phyloP scores from a whole-genome alignment of 2,113 vertebrate species.

The Leptodactylus fuscus region DNA sequence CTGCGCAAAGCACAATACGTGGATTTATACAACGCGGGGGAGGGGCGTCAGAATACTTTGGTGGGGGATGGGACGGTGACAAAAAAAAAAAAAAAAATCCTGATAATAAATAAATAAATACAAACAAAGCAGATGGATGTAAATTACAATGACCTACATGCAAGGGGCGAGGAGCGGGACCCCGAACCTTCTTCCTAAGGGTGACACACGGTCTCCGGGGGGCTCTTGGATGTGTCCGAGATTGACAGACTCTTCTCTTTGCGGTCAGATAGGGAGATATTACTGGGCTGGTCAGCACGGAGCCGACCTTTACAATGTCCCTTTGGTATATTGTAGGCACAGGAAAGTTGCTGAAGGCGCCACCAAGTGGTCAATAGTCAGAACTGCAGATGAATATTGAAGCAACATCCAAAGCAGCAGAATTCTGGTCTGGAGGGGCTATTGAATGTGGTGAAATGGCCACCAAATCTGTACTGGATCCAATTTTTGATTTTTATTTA shows the following conservation, averaged over 20 bases:
- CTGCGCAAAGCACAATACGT: conserved; percentile 53
- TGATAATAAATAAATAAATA: conserved; percentile 59
- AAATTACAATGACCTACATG: conserved; percentile 49
- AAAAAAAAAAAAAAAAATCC: conserved; percentile 20
- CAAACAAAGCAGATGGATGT: conserved; percentile 44
- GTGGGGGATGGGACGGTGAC: background rate
- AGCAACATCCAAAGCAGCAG: background rate
- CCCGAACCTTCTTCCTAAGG: background rate
- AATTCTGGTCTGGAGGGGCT: background rate
- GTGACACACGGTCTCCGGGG: background rate
- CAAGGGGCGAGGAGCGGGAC: background rate
- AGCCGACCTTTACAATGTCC: background rate
- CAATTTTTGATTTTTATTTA: background rate
- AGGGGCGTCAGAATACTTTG: conserved; percentile 13
- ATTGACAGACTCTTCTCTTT: background rate
- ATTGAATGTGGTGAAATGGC: background rate
- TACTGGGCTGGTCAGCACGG: background rate
- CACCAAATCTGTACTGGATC: background rate
- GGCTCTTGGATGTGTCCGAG: background rate
- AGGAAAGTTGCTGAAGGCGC: background rate
- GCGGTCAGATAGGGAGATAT: background rate
- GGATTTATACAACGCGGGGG: conserved; percentile 49
- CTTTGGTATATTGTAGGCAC: conserved; percentile 39
- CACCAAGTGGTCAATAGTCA: background rate
- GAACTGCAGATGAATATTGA: background rate